phyloP scores from a whole-genome alignment of 1,140 invertebrate genomes.

The Neotoxoptera formosana region DNA sequence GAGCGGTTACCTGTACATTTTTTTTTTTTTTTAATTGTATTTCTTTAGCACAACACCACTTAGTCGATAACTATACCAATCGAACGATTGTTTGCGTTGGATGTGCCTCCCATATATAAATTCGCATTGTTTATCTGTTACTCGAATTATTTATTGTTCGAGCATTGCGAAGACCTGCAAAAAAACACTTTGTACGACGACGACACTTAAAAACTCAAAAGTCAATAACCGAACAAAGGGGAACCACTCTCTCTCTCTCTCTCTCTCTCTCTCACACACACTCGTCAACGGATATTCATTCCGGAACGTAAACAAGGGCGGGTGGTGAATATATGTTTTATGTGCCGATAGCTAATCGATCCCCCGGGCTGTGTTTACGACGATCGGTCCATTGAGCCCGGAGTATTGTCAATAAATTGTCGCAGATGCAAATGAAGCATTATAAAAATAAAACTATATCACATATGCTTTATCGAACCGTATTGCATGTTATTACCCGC shows the following conservation, averaged over 20 bases:
- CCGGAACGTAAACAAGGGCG: constrained; percentile 29
- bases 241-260: neutral
- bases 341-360: constrained; percentile 55
- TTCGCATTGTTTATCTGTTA: too few species aligned
- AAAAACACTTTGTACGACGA: neutral
- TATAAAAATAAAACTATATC: constrained; percentile 42
- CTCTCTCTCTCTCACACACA: neutral
- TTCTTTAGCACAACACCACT: neutral
- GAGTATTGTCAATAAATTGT: constrained; percentile 52
- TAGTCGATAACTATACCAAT: neutral
- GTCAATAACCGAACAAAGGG: constrained; percentile 14
- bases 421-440: constrained; percentile 52
- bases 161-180: neutral
- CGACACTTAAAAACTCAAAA: constrained; percentile 43
- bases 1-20: too few species aligned
- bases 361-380: constrained; percentile 53
- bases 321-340: constrained; percentile 43
- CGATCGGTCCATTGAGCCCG: constrained; percentile 54
- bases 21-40: neutral
- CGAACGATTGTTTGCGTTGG: neutral
- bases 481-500: neutral
- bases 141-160: neutral
- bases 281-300: neutral
- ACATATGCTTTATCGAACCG: constrained; percentile 18
- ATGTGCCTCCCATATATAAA: neutral